These are phyloP conservation scores for Periplaneta americana DNA, from an alignment of 1,140 invertebrate genomes.

Conservation along the genomic window DNA sequence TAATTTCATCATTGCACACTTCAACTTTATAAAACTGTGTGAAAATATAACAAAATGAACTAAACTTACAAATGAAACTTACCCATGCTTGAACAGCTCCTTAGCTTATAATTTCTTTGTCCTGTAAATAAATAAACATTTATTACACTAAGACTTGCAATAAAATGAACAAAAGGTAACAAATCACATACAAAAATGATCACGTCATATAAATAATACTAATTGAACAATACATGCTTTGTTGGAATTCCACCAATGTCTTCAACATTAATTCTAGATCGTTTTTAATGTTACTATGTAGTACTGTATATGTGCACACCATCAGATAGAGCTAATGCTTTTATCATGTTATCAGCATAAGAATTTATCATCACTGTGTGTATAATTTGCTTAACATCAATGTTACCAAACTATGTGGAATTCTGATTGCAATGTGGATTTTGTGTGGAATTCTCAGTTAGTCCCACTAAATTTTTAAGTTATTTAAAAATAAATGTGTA, in stretches of 20 bases:
- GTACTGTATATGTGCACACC: background rate
- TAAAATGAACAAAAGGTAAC: background rate
- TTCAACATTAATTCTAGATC: background rate
- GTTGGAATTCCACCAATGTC: background rate
- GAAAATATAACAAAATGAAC: background rate
- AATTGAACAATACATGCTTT: background rate
- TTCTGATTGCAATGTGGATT: background rate
- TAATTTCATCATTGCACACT: slow-evolving; percentile 34
- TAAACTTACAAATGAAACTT: too few relatives aligned
- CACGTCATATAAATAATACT: background rate
- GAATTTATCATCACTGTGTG: background rate
- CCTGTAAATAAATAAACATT: background rate
- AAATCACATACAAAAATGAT: background rate
- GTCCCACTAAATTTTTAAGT: background rate
- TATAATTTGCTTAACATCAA: background rate
- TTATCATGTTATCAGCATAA: background rate
- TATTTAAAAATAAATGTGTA: background rate
- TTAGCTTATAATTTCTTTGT: background rate
- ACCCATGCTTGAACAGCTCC: too few relatives aligned
- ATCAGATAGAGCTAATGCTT: background rate
- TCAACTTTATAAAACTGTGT: background rate
- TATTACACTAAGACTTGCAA: background rate
- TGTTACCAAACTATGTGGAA: background rate
- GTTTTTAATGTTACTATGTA: too few relatives aligned
- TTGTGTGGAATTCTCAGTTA: background rate